Evolutionary conservation across 2,797 vertebrate genomes (phyloP).

Genomic region (Sebastes oblongus): DNA sequence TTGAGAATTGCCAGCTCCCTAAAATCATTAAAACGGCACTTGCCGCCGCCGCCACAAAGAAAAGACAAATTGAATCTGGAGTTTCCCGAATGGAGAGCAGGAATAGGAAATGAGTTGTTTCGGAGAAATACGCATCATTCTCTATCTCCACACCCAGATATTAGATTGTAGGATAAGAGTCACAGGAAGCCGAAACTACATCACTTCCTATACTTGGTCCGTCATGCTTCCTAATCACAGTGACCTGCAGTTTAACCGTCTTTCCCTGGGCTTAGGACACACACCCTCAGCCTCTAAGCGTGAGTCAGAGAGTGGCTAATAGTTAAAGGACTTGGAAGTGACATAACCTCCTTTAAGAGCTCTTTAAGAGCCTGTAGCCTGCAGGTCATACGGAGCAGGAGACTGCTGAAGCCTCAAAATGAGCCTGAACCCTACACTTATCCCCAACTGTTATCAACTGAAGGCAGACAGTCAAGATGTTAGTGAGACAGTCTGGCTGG

Average conservation of each 20-base stretch:
- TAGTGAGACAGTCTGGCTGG: slow-evolving; percentile 29
- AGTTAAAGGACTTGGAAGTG: slow-evolving; percentile 38
- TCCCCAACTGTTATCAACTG: slow-evolving; percentile 27
- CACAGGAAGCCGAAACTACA: slow-evolving; percentile 24
- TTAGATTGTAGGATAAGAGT: slow-evolving; percentile 14
- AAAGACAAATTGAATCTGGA: slow-evolving; percentile 20
- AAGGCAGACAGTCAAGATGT: slow-evolving; percentile 9
- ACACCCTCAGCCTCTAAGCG: not conserved
- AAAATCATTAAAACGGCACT: not conserved
- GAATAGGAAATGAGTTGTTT: slow-evolving; percentile 35
- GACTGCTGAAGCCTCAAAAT: slow-evolving; percentile 42
- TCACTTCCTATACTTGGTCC: not conserved
- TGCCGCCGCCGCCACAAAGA: not conserved
- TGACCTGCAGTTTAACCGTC: slow-evolving; percentile 27
- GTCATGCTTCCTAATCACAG: slow-evolving; percentile 37
- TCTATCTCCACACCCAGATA: slow-evolving; percentile 22
- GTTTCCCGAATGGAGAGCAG: slow-evolving; percentile 10
- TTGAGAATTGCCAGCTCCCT: not conserved
- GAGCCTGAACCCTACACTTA: slow-evolving; percentile 48
- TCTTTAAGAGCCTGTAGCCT: slow-evolving; percentile 24
- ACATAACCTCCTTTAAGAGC: slow-evolving; percentile 41
- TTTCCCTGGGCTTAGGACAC: not conserved
- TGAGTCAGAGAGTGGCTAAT: slow-evolving; percentile 28
- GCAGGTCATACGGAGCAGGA: slow-evolving; percentile 25
- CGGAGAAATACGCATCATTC: slow-evolving; percentile 16